Conservation (phyloP, 1,140 invertebrate species). For the Lordiphosa collinella region DNA sequence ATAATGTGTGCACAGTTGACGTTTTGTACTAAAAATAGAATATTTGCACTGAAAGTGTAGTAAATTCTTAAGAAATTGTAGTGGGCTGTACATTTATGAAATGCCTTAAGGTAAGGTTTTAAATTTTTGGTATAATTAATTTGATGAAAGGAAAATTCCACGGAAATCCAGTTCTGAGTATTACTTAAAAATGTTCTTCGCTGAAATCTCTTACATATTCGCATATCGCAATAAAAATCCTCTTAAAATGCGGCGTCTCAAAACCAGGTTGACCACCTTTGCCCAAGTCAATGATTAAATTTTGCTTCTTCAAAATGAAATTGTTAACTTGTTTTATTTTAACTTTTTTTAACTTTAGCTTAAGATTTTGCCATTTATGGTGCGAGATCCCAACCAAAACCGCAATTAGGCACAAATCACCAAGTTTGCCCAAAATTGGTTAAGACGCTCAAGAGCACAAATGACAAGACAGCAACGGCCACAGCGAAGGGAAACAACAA, state of each 20-base stretch:
- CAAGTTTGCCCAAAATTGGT: slow-evolving; percentile 54
- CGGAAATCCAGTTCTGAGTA: too few species aligned
- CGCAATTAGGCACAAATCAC: slow-evolving; percentile 56
- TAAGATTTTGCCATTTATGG: slow-evolving; percentile 45
- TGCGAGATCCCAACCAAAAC: slow-evolving; percentile 35
- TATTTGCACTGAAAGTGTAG: too few species aligned
- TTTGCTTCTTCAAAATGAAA: slow-evolving; percentile 20
- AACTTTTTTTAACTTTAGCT: not conserved
- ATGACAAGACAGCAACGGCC: slow-evolving; percentile 23
- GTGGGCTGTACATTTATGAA: too few species aligned
- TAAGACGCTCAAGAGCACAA: slow-evolving; percentile 34
- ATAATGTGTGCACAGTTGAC: not conserved
- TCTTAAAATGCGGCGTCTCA: slow-evolving; percentile 30
- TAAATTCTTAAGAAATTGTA: too few species aligned
- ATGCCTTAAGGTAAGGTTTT: too few species aligned
- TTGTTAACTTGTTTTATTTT: slow-evolving; percentile 50
- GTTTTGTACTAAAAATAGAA: too few species aligned
- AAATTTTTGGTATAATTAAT: too few species aligned
- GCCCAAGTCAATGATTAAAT: slow-evolving; percentile 35
- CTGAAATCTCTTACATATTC: too few species aligned
- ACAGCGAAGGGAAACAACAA: slow-evolving; percentile 26
- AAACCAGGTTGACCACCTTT: not conserved
- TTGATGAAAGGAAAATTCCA: too few species aligned
- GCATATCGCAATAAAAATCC: slow-evolving; percentile 19
- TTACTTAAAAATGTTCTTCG: too few species aligned